A percentile compares a stretch with the other conserved stretches of the same genome.
Evolutionary conservation across 2,797 vertebrate genomes (phyloP).

Genomic region (Siniperca obscura): DNA sequence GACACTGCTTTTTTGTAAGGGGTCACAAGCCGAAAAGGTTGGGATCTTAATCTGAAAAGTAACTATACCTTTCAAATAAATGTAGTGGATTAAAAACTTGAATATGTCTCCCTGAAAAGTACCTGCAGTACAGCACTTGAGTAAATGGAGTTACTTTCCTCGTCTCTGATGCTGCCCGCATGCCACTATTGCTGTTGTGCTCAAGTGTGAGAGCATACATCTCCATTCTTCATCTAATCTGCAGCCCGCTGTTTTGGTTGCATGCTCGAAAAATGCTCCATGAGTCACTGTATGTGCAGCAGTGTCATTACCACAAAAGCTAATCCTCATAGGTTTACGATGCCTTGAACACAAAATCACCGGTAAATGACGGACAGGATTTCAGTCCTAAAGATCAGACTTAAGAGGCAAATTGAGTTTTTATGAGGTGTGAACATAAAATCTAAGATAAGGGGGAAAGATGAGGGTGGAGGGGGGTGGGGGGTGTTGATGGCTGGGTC

Average conservation of each 20-base stretch:
- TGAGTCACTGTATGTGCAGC: neutral
- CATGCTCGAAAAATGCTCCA: constrained; percentile 4
- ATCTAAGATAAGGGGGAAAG: constrained; percentile 34
- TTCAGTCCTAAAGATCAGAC: constrained; percentile 30
- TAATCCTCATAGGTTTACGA: constrained; percentile 13
- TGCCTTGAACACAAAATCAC: constrained; percentile 2
- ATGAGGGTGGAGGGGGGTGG: neutral
- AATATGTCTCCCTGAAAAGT: neutral
- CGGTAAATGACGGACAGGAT: constrained; percentile 48
- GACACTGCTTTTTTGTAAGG: neutral
- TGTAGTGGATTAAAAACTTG: neutral
- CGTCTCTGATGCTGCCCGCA: neutral
- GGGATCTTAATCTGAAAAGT: neutral
- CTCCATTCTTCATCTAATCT: constrained; percentile 39
- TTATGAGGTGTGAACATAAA: constrained; percentile 65
- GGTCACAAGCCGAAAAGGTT: neutral
- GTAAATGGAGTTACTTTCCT: constrained; percentile 1
- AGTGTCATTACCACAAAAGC: neutral
- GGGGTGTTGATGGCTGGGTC: neutral
- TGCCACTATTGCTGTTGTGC: neutral
- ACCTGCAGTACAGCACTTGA: neutral
- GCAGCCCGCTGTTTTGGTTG: constrained; percentile 16
- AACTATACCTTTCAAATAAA: neutral
- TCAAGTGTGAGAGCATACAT: constrained; percentile 13
- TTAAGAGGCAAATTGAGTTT: constrained; percentile 41